A percentile compares a stretch with the other conserved stretches of the same genome.
phyloP scores from a whole-genome alignment of 2,797 vertebrate species.

The Rhinichthys osculus region DNA sequence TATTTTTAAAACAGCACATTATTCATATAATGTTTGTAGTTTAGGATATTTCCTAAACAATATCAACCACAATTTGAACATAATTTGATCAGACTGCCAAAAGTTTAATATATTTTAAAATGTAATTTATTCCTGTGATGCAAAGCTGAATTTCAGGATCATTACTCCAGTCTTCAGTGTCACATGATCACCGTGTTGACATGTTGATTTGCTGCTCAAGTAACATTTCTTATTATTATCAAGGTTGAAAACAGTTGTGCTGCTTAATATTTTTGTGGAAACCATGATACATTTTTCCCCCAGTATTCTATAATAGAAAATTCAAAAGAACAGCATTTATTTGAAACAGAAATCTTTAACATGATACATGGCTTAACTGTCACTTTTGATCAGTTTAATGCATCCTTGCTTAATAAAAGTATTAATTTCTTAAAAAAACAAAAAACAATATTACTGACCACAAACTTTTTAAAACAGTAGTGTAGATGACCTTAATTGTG shows the following conservation, averaged over 20 bases:
- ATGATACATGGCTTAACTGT: not conserved
- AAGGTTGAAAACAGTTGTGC: not conserved
- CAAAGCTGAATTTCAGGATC: not conserved
- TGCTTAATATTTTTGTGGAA: not conserved
- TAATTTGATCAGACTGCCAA: not conserved
- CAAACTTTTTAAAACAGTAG: not conserved
- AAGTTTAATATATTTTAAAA: not conserved
- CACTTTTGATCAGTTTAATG: not conserved
- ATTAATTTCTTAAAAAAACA: not conserved
- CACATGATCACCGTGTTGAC: not conserved
- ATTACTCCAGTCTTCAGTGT: not conserved
- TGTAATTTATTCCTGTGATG: not conserved
- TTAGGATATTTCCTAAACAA: not conserved
- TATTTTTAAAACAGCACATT: not conserved
- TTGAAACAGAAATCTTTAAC: not conserved
- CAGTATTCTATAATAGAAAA: not conserved
- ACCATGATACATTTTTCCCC: not conserved
- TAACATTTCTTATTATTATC: not conserved
- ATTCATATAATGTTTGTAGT: not conserved
- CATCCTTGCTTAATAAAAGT: not conserved
- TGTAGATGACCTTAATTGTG: not conserved
- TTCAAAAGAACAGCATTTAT: not conserved
- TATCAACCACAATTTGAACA: not conserved
- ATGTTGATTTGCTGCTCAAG: not conserved
- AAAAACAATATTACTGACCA: not conserved